Conservation (phyloP, 2,797 vertebrate species). For the Poecilia velifera region DNA sequence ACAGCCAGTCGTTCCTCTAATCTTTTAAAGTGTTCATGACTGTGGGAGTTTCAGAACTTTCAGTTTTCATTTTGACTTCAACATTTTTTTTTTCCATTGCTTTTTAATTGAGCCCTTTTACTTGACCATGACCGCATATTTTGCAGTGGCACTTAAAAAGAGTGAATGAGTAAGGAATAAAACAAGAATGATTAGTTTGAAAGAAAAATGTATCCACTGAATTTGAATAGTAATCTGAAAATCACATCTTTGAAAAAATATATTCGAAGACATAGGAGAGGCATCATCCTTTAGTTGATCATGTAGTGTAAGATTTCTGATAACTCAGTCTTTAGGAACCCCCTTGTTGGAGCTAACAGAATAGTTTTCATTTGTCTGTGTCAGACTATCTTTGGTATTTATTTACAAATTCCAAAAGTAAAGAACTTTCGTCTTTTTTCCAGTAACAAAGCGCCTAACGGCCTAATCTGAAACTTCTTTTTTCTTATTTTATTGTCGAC, state of each 20-base stretch:
- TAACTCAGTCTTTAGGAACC: neutral
- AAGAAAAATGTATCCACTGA: neutral
- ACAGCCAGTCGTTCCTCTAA: neutral
- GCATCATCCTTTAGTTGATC: neutral
- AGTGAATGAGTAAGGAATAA: neutral
- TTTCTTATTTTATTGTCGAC: neutral
- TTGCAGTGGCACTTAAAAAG: neutral
- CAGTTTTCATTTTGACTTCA: neutral
- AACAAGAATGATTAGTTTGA: neutral
- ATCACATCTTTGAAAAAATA: neutral
- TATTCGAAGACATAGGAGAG: neutral
- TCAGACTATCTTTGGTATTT: neutral
- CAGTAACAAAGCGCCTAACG: neutral
- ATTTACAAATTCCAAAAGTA: neutral
- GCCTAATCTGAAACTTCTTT: neutral
- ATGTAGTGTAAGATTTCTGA: constrained; percentile 1
- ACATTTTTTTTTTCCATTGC: neutral
- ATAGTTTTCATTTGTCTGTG: neutral
- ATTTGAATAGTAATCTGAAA: neutral
- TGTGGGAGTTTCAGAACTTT: neutral
- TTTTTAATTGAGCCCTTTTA: neutral
- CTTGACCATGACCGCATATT: neutral
- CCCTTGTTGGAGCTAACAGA: neutral
- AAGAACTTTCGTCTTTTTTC: neutral
- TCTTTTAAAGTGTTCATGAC: neutral